phyloP scores from a whole-genome alignment of 2,797 vertebrate species.

The Graptemys geographica region DNA sequence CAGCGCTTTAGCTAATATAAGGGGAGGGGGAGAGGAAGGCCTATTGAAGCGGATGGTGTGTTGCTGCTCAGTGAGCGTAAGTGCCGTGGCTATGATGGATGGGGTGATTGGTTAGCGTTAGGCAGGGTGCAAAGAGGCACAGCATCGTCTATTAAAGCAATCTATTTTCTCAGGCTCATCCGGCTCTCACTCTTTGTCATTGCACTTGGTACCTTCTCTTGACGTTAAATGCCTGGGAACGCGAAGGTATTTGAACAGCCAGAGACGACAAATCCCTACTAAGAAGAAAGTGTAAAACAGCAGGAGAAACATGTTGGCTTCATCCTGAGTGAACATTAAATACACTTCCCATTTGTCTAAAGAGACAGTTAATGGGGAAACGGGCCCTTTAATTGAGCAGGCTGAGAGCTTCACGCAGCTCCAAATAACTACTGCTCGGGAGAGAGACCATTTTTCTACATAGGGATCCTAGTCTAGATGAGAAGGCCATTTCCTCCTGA shows the following conservation, averaged over 20 bases:
- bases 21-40: not conserved
- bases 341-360: conserved; percentile 73
- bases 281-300: conserved; percentile 73
- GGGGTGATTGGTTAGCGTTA: conserved; percentile 37
- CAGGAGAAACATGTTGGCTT: conserved; percentile 65
- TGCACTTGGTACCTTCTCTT: conserved; percentile 63
- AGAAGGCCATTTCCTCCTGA: conserved; percentile 18
- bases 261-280: conserved; percentile 62
- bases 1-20: not conserved
- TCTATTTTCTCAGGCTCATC: conserved; percentile 59
- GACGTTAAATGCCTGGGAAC: conserved; percentile 53
- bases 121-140: conserved; percentile 54
- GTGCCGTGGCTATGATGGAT: conserved; percentile 41
- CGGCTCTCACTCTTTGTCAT: conserved; percentile 71
- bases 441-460: conserved; percentile 52
- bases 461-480: conserved; percentile 28
- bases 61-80: not conserved
- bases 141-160: conserved; percentile 65
- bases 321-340: conserved; percentile 71
- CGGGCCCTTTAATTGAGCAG: conserved; percentile 64
- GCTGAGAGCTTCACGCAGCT: conserved; percentile 52
- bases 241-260: conserved; percentile 64
- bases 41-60: not conserved
- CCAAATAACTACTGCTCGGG: conserved; percentile 50
- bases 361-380: conserved; percentile 69